These are phyloP conservation scores for Adoxophyes honmai DNA, from an alignment of 1,140 invertebrate species.

Conservation along the genomic window DNA sequence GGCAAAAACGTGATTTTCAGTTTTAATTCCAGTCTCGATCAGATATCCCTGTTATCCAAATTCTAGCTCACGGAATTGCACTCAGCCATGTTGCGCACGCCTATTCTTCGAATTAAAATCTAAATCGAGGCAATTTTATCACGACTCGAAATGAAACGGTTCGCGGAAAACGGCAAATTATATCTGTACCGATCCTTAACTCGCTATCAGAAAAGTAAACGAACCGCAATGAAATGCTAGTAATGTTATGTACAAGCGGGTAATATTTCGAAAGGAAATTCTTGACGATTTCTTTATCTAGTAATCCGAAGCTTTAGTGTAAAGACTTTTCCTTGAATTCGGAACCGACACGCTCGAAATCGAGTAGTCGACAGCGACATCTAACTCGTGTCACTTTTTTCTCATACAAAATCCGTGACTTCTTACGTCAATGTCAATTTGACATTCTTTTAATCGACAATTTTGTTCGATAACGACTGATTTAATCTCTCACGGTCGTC, in stretches of 20 bases:
- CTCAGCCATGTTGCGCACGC: conserved; percentile 30
- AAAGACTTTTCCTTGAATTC: no score
- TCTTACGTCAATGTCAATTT: no score
- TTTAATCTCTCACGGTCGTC: no score
- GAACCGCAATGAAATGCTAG: conserved; percentile 20
- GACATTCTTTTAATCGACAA: no score
- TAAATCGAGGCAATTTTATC: conserved; percentile 40
- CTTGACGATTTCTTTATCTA: conserved; percentile 14
- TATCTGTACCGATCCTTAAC: conserved; percentile 15
- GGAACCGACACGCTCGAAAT: no score
- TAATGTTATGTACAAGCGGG: background rate
- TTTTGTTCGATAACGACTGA: no score
- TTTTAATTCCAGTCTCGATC: conserved; percentile 33
- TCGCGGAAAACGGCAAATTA: conserved; percentile 8
- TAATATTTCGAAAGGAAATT: conserved; percentile 6
- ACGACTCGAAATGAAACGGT: conserved; percentile 27
- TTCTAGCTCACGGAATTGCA: conserved; percentile 49
- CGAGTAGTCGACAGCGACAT: no score
- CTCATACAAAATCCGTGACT: no score
- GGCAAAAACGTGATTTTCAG: conserved; percentile 17
- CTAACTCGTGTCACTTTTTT: no score
- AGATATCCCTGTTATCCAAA: conserved; percentile 38
- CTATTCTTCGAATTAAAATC: conserved; percentile 47
- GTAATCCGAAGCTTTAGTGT: conserved; percentile 7
- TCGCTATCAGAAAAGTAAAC: conserved; percentile 30